Evolutionary conservation across 2,888 invertebrate genomes (phyloP), one percentile per base, ranked within the genome.

Genomic region (Acronicta leporina): DNA sequence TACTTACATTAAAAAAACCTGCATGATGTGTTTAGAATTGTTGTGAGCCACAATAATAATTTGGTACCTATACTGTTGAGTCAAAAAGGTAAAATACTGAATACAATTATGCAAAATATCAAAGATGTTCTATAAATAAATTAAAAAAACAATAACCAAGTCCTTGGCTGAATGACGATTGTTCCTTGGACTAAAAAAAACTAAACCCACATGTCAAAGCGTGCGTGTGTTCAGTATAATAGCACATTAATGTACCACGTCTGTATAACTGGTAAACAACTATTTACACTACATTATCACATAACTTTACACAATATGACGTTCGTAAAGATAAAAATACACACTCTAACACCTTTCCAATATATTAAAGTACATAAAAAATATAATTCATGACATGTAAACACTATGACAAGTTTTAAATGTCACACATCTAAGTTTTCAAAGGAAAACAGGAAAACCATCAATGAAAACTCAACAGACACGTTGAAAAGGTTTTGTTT

Each of bases 381-480:
- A 53, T 60, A 64, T 57, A 64, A 63, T 68, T 59, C 30, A 56
- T 74, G 73, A 75, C 75, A 80, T 73, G 78, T 79, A 80, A 79
- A 68, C 73, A 75, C 52, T 84, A 20, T 20, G 83, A 80, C 78
- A 81, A 68, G 53, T 58, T 46, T 54, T 61, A 45, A 59, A 63
- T 78, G 69, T 73, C 70, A 71, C n/a, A n/a, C n/a, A n/a, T n/a
- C n/a, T n/a, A n/a, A n/a, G n/a, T n/a, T n/a, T n/a, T n/a, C n/a
- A n/a, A n/a, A n/a, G n/a, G n/a, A n/a, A n/a, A n/a, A n/a, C n/a
- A 46, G 63, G 63, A 60, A 73, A 76, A 73, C 73, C 79, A 78
- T 85, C 81, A 84, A 82, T 83, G 77, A 83, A 85, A 86, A 82
- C 72, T 64, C 59, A 58, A 48, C 45, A 38, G 62, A 77, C 73